These are phyloP conservation scores for Phaethornis superciliosus DNA, from an alignment of 2,113 vertebrate genomes.

Conservation along the genomic window DNA sequence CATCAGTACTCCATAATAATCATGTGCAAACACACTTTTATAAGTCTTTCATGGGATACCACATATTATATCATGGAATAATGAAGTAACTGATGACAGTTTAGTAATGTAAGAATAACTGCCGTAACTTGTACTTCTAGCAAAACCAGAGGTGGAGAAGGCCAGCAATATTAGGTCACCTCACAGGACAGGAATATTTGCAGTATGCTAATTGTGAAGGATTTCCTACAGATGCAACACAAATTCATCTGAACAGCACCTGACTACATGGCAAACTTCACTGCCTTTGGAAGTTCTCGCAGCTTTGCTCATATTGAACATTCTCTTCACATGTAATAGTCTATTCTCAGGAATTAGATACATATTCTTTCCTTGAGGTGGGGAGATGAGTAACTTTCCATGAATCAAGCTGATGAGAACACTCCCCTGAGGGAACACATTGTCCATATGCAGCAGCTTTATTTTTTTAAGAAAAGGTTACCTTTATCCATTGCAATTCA, in stretches of 20 bases:
- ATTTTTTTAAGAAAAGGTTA: neutral
- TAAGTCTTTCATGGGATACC: neutral
- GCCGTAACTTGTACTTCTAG: conserved; percentile 28
- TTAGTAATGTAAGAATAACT: conserved; percentile 17
- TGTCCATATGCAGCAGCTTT: neutral
- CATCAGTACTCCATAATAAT: neutral
- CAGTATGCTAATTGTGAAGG: neutral
- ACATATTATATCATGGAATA: conserved; percentile 19
- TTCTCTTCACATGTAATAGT: neutral
- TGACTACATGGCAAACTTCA: neutral
- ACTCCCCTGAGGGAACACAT: neutral
- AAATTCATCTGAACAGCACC: neutral
- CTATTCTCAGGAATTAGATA: conserved; percentile 4
- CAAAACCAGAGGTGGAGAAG: conserved; percentile 5
- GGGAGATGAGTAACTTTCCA: conserved; percentile 32
- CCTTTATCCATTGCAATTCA: neutral
- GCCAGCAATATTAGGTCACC: neutral
- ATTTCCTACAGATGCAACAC: neutral
- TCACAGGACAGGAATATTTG: neutral
- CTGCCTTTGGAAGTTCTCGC: conserved; percentile 2
- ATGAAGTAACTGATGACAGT: conserved; percentile 27
- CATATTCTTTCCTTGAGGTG: conserved; percentile 2
- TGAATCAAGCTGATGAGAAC: conserved; percentile 34
- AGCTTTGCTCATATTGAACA: neutral
- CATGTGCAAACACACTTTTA: conserved; percentile 28